A percentile compares a stretch with the other conserved stretches of the same genome.
Conservation (phyloP, 2,113 vertebrate species). For the Mesembrinibis cayennensis region DNA sequence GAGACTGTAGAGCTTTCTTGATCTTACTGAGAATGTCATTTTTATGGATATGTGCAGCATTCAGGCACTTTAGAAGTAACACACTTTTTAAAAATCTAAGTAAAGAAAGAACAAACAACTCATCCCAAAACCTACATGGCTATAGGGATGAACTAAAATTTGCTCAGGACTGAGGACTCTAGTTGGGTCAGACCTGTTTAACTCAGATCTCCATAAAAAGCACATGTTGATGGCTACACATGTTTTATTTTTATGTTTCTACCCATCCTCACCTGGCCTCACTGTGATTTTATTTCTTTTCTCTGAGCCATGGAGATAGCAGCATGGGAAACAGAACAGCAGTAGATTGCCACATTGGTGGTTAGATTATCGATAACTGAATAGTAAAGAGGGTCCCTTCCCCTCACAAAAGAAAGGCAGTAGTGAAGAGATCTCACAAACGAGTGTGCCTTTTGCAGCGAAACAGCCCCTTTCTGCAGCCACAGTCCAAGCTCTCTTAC, state of each 20-base stretch:
- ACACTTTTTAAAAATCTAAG: not conserved
- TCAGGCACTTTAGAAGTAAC: not conserved
- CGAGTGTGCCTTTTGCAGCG: accelerated
- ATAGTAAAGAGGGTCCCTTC: not conserved
- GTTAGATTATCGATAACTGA: not conserved
- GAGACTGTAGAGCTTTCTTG: not conserved
- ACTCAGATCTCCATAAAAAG: not conserved
- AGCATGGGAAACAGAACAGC: not conserved
- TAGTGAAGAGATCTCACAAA: not conserved
- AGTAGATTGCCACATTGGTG: not conserved
- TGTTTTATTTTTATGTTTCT: not conserved
- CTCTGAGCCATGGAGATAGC: not conserved
- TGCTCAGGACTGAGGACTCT: not conserved
- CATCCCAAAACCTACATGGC: not conserved
- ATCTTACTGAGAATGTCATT: not conserved
- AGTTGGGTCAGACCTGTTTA: not conserved
- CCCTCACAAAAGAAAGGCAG: not conserved
- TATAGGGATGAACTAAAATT: not conserved
- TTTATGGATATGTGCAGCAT: not conserved
- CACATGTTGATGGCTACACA: not conserved
- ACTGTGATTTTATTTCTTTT: not conserved
- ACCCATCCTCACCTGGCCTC: not conserved
- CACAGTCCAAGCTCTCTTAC: not conserved
- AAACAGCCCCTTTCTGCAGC: not conserved
- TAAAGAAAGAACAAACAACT: not conserved